Base-by-base conservation (phyloP, 2,113 vertebrate species). In the Nicator chloris region DNA sequence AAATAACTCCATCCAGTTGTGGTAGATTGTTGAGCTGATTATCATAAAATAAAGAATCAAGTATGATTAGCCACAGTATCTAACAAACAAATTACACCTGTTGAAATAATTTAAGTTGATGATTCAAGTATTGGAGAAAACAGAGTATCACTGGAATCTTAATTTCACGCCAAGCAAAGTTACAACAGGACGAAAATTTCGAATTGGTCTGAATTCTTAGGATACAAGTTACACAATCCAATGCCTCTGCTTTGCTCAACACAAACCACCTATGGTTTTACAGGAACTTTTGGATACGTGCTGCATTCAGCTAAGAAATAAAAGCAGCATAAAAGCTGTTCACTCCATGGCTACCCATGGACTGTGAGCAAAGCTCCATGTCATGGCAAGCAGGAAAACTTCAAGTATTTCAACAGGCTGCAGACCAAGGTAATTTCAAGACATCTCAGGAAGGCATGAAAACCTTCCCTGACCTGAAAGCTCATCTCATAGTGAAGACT, bases 271-370 rank as follows among this genome's bases (percentile, higher is more conserved):
- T 9, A 3, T 27, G 24, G 28, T 56, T 92, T 35, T 51, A 69
- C n/a, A 6, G 11, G 37, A 60, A 47, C 0, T 2, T 64, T 22
- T 69, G 21, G 26, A 2, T 19, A 12, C 1, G 2, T 70, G 61
- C 57, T 71, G 63, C 31, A 66, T 12, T 50, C 21, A 76, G 42
- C 42, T 30, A 49, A 53, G 44, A 71, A 37, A 30, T 33, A 47
- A 65, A 57, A 45, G 26, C 13, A 45, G 15, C 16, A 45, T 5
- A 4, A 2, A 76, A 22, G 8, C 17, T 47, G 24, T 50, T 73
- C 40, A 40, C 3, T 73, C 17, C 6, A 2, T 27, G 24, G 59
- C 61, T 49, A 61, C 24, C 49, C 27, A 65, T 57, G 53, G 42
- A 57, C 57, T 31, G 49, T 17, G 8, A 92, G 63, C 37, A 80